Percentiles rank a stretch among this genome's conserved stretches.
phyloP scores from a whole-genome alignment of 2,888 invertebrate species.

The Sinohyriopsis cumingii region DNA sequence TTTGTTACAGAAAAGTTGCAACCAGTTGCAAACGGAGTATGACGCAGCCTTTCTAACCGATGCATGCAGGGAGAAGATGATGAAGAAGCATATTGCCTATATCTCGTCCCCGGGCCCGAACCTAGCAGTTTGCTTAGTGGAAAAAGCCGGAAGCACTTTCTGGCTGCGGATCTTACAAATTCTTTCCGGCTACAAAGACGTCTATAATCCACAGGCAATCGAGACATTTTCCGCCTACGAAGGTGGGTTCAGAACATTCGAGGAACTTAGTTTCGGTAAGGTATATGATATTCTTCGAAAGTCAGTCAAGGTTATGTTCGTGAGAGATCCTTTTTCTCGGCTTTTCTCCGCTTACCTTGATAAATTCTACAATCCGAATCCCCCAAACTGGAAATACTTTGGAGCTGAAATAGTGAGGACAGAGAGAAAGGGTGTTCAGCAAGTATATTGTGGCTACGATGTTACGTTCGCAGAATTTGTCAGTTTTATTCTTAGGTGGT shows the following conservation, averaged over 20 bases:
- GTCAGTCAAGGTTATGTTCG: conserved; percentile 26
- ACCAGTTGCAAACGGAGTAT: no score
- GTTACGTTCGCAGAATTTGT: conserved; percentile 44
- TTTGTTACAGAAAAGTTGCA: no score
- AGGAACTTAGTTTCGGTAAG: conserved; percentile 2
- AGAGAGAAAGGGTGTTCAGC: conserved; percentile 16
- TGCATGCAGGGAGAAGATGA: no score
- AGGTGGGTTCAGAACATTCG: conserved; percentile 15
- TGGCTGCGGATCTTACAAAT: conserved; percentile 46
- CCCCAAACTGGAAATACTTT: conserved; percentile 27
- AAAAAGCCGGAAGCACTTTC: conserved; percentile 49
- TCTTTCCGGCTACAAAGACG: conserved; percentile 18
- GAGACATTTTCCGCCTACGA: conserved; percentile 14
- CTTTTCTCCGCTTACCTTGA: conserved; percentile 48
- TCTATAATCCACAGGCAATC: conserved; percentile 12
- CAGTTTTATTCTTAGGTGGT: conserved; percentile 23
- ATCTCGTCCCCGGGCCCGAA: no score
- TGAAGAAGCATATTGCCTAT: no score
- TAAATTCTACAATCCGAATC: conserved; percentile 42
- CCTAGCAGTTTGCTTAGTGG: conserved; percentile 32
- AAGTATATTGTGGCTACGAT: conserved; percentile 38
- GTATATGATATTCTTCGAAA: no score
- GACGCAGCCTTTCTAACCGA: no score
- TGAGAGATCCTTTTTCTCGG: conserved; percentile 39
- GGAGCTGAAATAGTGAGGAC: conserved; percentile 22